Percentiles rank a stretch among this genome's conserved stretches.
These are phyloP conservation scores for Synergus laeviventris DNA, from an alignment of 2,888 invertebrate species.

Conservation along the genomic window DNA sequence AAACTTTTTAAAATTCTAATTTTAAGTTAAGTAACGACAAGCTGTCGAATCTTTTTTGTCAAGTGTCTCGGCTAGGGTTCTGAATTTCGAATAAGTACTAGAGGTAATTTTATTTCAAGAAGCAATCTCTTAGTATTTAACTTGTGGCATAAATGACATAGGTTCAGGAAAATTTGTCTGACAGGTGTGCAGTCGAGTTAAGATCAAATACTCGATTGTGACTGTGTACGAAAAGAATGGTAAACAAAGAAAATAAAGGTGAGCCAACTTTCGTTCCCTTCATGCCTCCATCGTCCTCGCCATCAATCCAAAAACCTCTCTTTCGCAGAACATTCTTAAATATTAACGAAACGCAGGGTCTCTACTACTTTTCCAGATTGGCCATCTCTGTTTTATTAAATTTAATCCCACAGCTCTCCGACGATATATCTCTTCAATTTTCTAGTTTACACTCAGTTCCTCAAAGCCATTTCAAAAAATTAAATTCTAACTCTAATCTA, in stretches of 20 bases:
- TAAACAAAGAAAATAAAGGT: neutral
- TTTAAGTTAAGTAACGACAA: neutral
- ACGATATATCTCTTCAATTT: constrained; percentile 32
- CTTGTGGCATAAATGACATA: constrained; percentile 64
- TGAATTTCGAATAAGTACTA: neutral
- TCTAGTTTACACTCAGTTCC: neutral
- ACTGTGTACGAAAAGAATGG: constrained; percentile 30
- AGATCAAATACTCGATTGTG: constrained; percentile 47
- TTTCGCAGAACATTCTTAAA: constrained; percentile 61
- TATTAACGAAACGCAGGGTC: constrained; percentile 60
- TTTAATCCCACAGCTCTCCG: constrained; percentile 48
- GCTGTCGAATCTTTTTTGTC: constrained; percentile 23
- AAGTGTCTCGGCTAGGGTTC: neutral
- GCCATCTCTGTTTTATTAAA: constrained; percentile 65
- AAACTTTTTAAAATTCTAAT: neutral
- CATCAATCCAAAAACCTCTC: constrained; percentile 42
- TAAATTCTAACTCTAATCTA: neutral
- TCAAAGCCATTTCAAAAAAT: neutral
- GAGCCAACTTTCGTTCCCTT: constrained; percentile 34
- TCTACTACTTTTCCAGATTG: constrained; percentile 66
- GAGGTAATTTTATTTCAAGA: constrained; percentile 64
- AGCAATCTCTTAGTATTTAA: constrained; percentile 69
- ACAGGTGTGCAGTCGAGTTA: constrained; percentile 68
- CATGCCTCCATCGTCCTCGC: neutral
- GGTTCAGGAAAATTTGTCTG: constrained; percentile 65